These are phyloP conservation scores for Madoqua kirkii DNA, from an alignment of 2,113 vertebrate species.

Conservation along the genomic window DNA sequence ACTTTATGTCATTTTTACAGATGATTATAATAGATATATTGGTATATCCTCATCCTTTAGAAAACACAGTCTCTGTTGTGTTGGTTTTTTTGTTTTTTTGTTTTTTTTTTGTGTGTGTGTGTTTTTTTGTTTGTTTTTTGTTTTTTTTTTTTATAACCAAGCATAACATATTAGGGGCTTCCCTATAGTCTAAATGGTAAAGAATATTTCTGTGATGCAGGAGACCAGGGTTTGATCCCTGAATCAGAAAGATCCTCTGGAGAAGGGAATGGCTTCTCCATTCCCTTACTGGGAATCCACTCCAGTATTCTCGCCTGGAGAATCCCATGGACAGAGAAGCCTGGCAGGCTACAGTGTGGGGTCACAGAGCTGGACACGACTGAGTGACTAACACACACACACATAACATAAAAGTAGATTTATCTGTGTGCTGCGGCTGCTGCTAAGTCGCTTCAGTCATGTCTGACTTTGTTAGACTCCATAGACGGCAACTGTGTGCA, in stretches of 20 bases:
- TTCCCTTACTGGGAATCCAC: no score
- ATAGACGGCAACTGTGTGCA: not conserved
- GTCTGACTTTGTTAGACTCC: not conserved
- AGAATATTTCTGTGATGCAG: not conserved
- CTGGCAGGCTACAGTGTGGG: not conserved
- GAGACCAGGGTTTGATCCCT: not conserved
- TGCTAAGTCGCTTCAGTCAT: not conserved
- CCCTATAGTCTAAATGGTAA: not conserved
- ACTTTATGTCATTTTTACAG: conserved; percentile 38
- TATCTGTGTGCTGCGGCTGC: conserved; percentile 53
- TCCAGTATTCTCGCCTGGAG: not conserved
- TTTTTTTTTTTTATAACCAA: conserved; percentile 45
- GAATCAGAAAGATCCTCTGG: not conserved
- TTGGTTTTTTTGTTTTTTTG: no score
- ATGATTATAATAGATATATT: conserved; percentile 21
- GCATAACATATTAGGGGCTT: conserved; percentile 22
- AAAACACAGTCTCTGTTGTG: conserved; percentile 50
- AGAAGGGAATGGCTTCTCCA: not conserved
- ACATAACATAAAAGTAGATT: conserved; percentile 69
- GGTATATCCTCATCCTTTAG: conserved; percentile 34
- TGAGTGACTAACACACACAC: not conserved
- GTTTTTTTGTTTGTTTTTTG: no score
- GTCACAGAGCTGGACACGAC: rapidly evolving
- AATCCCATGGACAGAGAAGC: not conserved
- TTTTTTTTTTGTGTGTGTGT: no score